Base-by-base conservation (phyloP, 1,140 invertebrate species). In the Orius laevigatus region DNA sequence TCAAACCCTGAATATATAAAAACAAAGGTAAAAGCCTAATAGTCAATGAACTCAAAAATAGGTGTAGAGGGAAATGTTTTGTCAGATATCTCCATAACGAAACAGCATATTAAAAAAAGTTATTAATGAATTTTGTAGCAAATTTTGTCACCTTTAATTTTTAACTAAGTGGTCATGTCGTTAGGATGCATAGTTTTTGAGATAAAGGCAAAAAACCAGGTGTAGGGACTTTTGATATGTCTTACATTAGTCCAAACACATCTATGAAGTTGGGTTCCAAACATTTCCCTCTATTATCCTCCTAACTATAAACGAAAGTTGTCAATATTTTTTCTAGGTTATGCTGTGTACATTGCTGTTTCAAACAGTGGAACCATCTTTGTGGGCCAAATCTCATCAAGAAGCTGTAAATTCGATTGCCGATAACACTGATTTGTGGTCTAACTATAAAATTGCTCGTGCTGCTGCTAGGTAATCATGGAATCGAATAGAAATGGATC, bases 391-490 rank as follows among this genome's bases (percentile, higher is more conserved):
- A 78, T 76, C 76, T 68, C 67, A 66, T 44, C 57, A 68, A 19
- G 56, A 67, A 40, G 71, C 73, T 0, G 66, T 84, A 3, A 62
- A 74, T 10, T 65, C 63, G 10, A 72, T 77, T 0, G 66, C 77
- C 11, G 66, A 70, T 43, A 68, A 67, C 44, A 71, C 74, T 1
- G 76, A 84, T 60, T 69, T 75, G 1, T 95, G 92, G 91, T 74
- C 80, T 4, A 79, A 79, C 45, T 95, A 92, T 63, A 73, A 84
- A 55, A 79, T 95, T 42, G 86, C 79, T 1, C 70, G 90, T 39
- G 84, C 88, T 45, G 86, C 87, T 1, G 73, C 87, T 8, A 70
- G 83, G 66, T 81, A 68, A 58, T 14, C 16, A 5, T 1, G 14
- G 6, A 6, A 40, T 40, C 8, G 36, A 3, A 4, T 38, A 38